Evolutionary conservation across 2,113 vertebrate genomes (phyloP).

Genomic region (Anthoscopus minutus): DNA sequence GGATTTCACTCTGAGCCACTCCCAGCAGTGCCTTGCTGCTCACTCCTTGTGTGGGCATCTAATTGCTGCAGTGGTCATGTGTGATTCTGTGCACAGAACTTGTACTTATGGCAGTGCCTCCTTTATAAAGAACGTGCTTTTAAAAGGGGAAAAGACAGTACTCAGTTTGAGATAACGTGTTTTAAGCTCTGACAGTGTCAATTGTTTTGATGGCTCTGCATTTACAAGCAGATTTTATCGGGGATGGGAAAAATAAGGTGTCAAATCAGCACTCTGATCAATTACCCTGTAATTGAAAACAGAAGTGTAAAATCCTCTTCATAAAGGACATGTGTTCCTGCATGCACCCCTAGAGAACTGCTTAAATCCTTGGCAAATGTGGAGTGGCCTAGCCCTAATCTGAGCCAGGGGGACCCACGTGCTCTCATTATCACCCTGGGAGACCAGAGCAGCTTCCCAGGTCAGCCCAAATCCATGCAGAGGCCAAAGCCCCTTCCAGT

Average conservation of each 20-base stretch:
- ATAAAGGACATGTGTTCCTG: background rate
- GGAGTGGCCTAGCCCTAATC: background rate
- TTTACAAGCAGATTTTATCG: background rate
- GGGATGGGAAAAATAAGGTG: background rate
- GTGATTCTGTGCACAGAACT: background rate
- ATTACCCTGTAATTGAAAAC: background rate
- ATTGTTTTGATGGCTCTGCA: background rate
- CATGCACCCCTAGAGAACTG: background rate
- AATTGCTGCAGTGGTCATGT: background rate
- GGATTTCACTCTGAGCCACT: background rate
- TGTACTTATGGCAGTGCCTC: background rate
- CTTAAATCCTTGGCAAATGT: background rate
- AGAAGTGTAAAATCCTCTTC: background rate
- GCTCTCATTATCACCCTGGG: background rate
- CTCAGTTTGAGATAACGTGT: background rate
- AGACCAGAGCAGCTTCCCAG: too few species aligned
- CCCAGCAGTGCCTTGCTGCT: background rate
- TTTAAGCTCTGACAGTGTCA: background rate
- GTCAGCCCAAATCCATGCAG: accelerated
- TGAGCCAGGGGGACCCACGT: accelerated
- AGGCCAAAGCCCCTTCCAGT: background rate
- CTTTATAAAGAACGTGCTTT: background rate
- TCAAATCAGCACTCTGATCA: background rate
- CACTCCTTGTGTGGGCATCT: background rate
- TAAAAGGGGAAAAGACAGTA: background rate